A percentile compares a stretch with the other conserved stretches of the same genome.
phyloP scores from a whole-genome alignment of 2,797 vertebrate genomes.

The Sitta carolinensis region DNA sequence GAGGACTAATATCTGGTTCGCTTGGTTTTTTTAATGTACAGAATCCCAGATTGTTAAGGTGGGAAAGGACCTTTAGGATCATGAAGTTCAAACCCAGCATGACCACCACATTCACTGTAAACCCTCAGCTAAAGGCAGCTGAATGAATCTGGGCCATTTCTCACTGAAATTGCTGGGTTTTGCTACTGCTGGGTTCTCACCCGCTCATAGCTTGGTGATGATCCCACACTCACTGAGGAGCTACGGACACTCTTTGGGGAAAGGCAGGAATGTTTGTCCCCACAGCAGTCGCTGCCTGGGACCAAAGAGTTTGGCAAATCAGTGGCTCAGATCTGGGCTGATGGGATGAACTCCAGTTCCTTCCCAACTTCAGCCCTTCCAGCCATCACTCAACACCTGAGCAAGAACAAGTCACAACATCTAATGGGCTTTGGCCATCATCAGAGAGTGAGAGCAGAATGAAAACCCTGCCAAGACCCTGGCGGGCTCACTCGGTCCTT shows the following conservation, averaged over 20 bases:
- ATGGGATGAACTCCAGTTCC: background rate
- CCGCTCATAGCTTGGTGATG: accelerated
- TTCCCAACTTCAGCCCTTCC: background rate
- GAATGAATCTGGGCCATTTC: background rate
- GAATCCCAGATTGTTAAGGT: background rate
- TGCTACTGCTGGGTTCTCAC: background rate
- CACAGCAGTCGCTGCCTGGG: background rate
- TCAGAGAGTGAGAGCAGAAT: background rate
- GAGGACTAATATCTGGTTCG: background rate
- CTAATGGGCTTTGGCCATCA: background rate
- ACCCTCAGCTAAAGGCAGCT: background rate
- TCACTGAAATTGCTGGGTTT: background rate
- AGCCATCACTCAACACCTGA: background rate
- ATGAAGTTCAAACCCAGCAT: background rate
- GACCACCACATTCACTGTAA: background rate
- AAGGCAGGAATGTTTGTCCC: background rate
- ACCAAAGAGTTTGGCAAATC: background rate
- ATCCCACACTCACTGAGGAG: background rate
- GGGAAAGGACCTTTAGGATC: background rate
- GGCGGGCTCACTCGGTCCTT: background rate
- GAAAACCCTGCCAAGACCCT: background rate
- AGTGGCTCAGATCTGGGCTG: background rate
- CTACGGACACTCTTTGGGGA: background rate
- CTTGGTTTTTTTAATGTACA: accelerated
- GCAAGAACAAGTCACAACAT: background rate